Evolutionary conservation across 2,888 invertebrate genomes (phyloP).

Genomic region (Morpho helenor): DNA sequence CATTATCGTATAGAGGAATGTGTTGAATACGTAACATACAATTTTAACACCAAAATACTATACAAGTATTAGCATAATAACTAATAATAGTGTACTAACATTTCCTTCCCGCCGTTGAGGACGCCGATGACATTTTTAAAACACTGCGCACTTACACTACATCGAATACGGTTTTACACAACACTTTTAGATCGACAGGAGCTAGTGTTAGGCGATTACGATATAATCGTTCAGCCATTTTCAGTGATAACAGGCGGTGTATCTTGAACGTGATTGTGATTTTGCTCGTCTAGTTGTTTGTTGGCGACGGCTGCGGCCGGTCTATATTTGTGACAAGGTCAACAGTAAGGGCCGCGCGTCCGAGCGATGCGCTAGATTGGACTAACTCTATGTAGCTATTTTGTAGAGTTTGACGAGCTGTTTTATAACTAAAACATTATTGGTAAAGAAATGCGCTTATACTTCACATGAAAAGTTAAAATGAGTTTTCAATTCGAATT

Average conservation of each 20-base stretch:
- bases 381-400: slow-evolving; percentile 19
- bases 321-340: slow-evolving; percentile 71
- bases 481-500: too few relatives aligned
- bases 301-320: slow-evolving; percentile 58
- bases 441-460: too few relatives aligned
- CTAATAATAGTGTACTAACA: slow-evolving; percentile 49
- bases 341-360: slow-evolving; percentile 51
- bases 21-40: too few relatives aligned
- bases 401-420: background rate
- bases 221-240: slow-evolving; percentile 70
- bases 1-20: too few relatives aligned
- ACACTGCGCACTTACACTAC: slow-evolving; percentile 51
- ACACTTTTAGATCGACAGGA: slow-evolving; percentile 52
- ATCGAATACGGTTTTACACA: slow-evolving; percentile 54
- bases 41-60: too few relatives aligned
- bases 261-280: slow-evolving; percentile 36
- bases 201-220: slow-evolving; percentile 53
- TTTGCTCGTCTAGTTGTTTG: slow-evolving; percentile 35
- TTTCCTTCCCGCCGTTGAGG: slow-evolving; percentile 59
- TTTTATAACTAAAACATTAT: too few relatives aligned
- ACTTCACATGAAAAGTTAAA: too few relatives aligned
- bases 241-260: slow-evolving; percentile 62
- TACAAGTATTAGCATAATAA: background rate
- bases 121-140: slow-evolving; percentile 66
- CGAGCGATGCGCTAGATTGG: slow-evolving; percentile 47